Conservation (phyloP, 2,797 vertebrate species). For the Taenioides sp. region DNA sequence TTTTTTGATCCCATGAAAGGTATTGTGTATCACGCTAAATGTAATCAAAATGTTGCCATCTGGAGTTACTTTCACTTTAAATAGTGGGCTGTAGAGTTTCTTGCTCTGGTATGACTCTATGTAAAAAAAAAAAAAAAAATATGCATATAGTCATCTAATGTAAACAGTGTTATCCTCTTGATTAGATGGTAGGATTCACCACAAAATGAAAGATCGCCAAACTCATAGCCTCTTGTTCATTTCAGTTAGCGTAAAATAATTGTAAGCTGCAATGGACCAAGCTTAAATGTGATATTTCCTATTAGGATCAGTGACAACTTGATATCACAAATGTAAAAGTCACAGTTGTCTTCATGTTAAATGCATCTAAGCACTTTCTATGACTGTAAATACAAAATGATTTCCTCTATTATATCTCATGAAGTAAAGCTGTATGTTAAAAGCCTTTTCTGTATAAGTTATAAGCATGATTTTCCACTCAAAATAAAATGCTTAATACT, state of each 20-base stretch:
- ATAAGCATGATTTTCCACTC: slow-evolving; percentile 66
- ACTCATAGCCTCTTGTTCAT: not conserved
- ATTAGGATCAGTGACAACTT: slow-evolving; percentile 9
- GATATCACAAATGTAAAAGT: slow-evolving; percentile 21
- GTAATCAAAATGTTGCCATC: not conserved
- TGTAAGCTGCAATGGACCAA: slow-evolving; percentile 47
- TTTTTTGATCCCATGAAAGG: not conserved
- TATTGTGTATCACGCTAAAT: not conserved
- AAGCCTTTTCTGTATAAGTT: slow-evolving; percentile 55
- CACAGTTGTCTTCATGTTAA: slow-evolving; percentile 43
- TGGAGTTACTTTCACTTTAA: not conserved
- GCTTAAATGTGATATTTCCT: slow-evolving; percentile 19
- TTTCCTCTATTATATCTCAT: slow-evolving; percentile 57
- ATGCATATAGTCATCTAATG: slow-evolving; percentile 9
- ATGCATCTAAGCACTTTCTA: slow-evolving; percentile 74
- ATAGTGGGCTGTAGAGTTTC: not conserved
- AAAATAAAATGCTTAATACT: slow-evolving; percentile 58
- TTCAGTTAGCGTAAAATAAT: slow-evolving; percentile 9
- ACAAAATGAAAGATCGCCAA: slow-evolving; percentile 9
- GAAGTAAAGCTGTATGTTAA: slow-evolving; percentile 60
- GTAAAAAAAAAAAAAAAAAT: no score
- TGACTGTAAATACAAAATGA: slow-evolving; percentile 65
- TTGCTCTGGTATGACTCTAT: slow-evolving; percentile 9
- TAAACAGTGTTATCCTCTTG: slow-evolving; percentile 4
- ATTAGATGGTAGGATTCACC: slow-evolving; percentile 17